Evolutionary conservation across 2,888 invertebrate species (phyloP), one percentile per base, ranked within the genome.

Genomic region (Cephus pulcher): DNA sequence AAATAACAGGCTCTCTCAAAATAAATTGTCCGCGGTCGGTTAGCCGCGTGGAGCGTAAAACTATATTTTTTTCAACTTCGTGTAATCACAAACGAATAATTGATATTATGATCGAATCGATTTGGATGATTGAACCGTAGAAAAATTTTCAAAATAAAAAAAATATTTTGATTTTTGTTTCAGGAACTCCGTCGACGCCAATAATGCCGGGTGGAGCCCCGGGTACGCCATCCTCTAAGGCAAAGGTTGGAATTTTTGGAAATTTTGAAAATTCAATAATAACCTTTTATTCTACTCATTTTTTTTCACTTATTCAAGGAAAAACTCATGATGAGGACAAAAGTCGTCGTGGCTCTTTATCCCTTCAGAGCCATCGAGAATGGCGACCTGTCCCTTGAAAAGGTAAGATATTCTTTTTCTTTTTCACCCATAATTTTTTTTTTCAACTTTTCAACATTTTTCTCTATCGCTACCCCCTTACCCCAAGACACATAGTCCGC

Each of bases 281-380:
- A 32, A 12, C 30, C 30, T 70, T 11, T 11, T 76, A 11, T 6
- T 77, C 32, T 68, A 70, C 34, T 70, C 34, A 74, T 12, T 69
- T 15, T 30, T 74, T 73, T 37, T 68, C 35, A 35, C 35, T 69
- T 73, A 3, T 32, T 93, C 81, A 93, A 95, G 94, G 95, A 95
- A 88, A 96, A 95, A 92, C 87, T 92, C 80, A 91, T 93, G 88
- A 93, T 93, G 86, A 94, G 96, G 92, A 93, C 95, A 82, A 97
- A 96, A 93, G 94, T 96, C 79, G 98, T 98, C 77, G 97, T 98
- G 84, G 97, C 97, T 75, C 93, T 98, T 71, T 98, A 97, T 92
- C 96, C 97, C 83, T 98, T 97, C 91, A 96, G 96, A 92, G 97
- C 98, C 75, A 97, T 97, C 86, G 97, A 97, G 93, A 95, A 94